Percentiles rank a stretch among this genome's conserved stretches.
phyloP scores from a whole-genome alignment of 2,113 vertebrate genomes.

The Echinops telfairi region DNA sequence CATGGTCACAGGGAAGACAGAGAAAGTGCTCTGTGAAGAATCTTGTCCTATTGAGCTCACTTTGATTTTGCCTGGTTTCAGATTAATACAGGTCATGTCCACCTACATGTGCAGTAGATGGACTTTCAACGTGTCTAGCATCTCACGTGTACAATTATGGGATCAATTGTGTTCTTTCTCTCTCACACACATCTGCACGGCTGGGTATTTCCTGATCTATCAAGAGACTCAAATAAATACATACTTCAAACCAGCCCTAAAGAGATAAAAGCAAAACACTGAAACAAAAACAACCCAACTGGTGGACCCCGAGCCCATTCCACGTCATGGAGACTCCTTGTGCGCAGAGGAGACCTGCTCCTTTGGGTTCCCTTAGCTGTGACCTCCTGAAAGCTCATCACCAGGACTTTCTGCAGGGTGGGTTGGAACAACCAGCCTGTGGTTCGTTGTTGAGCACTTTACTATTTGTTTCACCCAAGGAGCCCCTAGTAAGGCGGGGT shows the following conservation, averaged over 20 bases:
- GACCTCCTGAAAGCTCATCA: neutral
- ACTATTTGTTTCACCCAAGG: neutral
- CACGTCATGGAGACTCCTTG: no score
- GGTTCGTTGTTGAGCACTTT: neutral
- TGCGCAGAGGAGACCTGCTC: neutral
- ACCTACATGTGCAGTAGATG: neutral
- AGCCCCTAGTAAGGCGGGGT: neutral
- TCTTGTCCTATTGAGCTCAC: neutral
- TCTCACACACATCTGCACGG: neutral
- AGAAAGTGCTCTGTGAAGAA: neutral
- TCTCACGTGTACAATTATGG: constrained; percentile 9
- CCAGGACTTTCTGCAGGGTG: neutral
- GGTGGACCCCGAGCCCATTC: no score
- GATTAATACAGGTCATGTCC: neutral
- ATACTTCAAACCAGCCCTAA: neutral
- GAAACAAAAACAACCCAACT: no score
- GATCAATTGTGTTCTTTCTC: neutral
- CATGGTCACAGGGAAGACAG: neutral
- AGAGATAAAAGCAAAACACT: neutral
- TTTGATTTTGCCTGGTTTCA: constrained; percentile 4
- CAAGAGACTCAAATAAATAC: neutral
- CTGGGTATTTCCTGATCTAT: neutral
- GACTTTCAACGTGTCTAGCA: neutral
- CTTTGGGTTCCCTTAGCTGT: neutral
- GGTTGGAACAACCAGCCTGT: neutral